A percentile compares a stretch with the other conserved stretches of the same genome.
phyloP scores from a whole-genome alignment of 2,797 vertebrate genomes.

The Okamejei kenojei region DNA sequence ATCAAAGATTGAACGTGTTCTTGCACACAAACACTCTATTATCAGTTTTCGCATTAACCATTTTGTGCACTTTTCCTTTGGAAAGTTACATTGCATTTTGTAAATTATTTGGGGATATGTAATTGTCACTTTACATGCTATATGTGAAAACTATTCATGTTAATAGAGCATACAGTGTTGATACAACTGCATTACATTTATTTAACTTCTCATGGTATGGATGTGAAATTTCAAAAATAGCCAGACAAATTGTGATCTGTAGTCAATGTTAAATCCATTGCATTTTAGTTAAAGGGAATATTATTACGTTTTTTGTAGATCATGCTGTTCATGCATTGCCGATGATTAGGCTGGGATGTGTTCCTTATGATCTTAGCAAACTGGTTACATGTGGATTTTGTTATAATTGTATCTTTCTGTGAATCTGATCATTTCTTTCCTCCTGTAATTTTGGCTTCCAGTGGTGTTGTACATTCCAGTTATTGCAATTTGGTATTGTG shows the following conservation, averaged over 20 bases:
- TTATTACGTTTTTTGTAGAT: not conserved
- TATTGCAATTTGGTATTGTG: slow-evolving; percentile 31
- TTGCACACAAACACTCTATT: not conserved
- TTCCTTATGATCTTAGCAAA: slow-evolving; percentile 7
- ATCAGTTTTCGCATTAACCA: not conserved
- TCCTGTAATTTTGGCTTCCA: slow-evolving; percentile 30
- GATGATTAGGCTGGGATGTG: not conserved
- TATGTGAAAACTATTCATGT: not conserved
- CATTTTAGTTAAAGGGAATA: not conserved
- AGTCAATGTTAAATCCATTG: not conserved
- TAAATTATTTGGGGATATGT: not conserved
- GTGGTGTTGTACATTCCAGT: slow-evolving; percentile 24
- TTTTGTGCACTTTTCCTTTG: not conserved
- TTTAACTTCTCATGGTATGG: too few species aligned
- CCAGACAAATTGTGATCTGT: not conserved
- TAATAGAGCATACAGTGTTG: not conserved
- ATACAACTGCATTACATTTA: not conserved
- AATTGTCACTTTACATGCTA: not conserved
- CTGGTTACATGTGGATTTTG: slow-evolving; percentile 32
- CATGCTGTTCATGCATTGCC: slow-evolving; percentile 1
- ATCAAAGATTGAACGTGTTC: not conserved
- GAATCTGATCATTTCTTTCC: slow-evolving; percentile 29
- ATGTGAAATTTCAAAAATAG: not conserved
- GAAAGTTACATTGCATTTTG: not conserved
- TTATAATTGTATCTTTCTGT: slow-evolving; percentile 27